These are phyloP conservation scores for Coptodon bakossiorum DNA, from an alignment of 2,113 vertebrate species.

Conservation along the genomic window DNA sequence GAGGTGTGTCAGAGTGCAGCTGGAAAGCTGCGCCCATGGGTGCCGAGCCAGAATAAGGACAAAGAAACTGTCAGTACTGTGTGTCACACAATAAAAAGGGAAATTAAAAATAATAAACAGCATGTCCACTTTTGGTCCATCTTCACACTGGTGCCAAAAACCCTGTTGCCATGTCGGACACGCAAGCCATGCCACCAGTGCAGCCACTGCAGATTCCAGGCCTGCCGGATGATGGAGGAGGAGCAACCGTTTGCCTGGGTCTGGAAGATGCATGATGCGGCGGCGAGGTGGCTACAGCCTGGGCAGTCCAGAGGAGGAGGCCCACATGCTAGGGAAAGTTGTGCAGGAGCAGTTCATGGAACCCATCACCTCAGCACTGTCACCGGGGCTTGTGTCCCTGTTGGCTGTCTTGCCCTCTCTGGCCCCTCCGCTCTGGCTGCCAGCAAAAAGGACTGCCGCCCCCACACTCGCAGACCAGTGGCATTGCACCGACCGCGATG, in stretches of 20 bases:
- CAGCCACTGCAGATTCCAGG: neutral
- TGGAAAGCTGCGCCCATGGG: neutral
- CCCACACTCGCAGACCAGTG: too few relatives aligned
- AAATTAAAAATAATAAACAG: neutral
- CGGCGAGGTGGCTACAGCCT: neutral
- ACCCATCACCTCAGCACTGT: too few relatives aligned
- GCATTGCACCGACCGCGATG: too few relatives aligned
- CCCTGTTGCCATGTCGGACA: neutral
- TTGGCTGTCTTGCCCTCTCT: too few relatives aligned
- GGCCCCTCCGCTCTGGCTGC: too few relatives aligned
- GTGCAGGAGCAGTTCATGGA: neutral
- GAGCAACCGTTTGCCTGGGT: neutral
- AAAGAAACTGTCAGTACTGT: neutral
- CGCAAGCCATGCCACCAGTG: neutral
- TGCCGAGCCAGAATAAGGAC: neutral
- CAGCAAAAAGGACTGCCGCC: too few relatives aligned
- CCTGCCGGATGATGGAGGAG: neutral
- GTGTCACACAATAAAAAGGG: neutral
- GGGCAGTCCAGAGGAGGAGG: neutral
- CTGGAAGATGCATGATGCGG: neutral
- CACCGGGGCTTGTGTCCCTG: too few relatives aligned
- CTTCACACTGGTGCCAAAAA: neutral
- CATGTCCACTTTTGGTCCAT: neutral
- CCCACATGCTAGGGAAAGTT: neutral
- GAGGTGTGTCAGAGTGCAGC: neutral